Evolutionary conservation across 2,888 invertebrate genomes (phyloP).

Genomic region (Alcis repandata): DNA sequence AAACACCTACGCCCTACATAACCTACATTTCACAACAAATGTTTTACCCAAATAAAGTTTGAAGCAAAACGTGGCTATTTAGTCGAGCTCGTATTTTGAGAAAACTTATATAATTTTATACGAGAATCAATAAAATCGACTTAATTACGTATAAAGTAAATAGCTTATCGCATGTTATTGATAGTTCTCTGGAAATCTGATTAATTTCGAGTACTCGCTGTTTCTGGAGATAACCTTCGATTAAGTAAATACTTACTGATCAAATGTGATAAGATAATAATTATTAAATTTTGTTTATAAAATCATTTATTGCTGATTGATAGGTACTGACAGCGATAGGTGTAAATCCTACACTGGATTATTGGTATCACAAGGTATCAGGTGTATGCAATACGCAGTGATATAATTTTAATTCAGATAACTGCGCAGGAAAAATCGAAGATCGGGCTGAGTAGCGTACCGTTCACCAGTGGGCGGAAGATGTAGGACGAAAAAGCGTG

Average conservation of each 20-base stretch:
- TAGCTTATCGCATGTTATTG: background rate
- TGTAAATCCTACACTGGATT: conserved; percentile 1
- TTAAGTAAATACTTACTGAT: no score
- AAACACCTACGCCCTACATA: conserved; percentile 21
- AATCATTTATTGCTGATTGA: conserved; percentile 1
- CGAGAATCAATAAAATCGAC: background rate
- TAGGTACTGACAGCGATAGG: background rate
- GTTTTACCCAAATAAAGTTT: conserved; percentile 10
- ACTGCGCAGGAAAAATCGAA: no score
- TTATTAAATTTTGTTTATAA: background rate
- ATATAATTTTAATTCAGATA: no score
- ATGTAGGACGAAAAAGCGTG: no score
- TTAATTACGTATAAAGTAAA: background rate
- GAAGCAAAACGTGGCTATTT: conserved; percentile 2
- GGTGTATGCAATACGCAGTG: no score
- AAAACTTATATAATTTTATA: background rate
- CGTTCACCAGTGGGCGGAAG: no score
- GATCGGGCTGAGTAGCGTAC: no score
- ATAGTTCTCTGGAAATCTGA: background rate
- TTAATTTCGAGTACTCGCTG: background rate
- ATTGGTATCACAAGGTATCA: background rate
- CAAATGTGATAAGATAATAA: background rate
- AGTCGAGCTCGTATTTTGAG: background rate
- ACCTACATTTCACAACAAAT: conserved; percentile 16
- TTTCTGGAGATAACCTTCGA: background rate